phyloP scores from a whole-genome alignment of 2,888 invertebrate species.

The Calameuta filiformis region DNA sequence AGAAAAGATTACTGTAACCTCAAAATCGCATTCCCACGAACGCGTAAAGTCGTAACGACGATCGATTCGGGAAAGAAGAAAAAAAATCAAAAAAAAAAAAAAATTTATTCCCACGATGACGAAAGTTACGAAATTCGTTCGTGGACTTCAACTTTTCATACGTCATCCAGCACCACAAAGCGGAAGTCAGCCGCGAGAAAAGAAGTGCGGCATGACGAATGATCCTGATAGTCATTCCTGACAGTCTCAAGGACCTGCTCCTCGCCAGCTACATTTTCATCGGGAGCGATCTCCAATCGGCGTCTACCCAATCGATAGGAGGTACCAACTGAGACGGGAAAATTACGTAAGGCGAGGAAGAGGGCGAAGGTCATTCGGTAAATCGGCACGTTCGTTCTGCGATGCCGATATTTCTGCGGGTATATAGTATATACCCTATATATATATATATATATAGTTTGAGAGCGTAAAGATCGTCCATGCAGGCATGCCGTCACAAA shows the following conservation, averaged over 20 bases:
- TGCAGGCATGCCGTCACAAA: too few species aligned
- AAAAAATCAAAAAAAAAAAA: neutral
- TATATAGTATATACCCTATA: too few species aligned
- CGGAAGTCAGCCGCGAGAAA: neutral
- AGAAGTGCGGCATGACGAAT: neutral
- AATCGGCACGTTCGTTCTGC: neutral
- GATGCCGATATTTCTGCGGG: neutral
- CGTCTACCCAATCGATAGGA: neutral
- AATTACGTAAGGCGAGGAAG: neutral
- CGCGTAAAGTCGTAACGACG: neutral
- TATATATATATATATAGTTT: too few species aligned
- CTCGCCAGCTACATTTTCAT: neutral
- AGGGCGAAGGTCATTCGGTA: neutral
- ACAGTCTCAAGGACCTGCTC: neutral
- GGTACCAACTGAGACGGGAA: neutral
- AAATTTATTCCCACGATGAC: neutral
- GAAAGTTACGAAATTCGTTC: neutral
- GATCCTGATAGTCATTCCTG: neutral
- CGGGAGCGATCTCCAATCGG: neutral
- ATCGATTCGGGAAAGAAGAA: neutral
- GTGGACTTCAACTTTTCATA: neutral
- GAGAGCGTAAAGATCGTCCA: too few species aligned
- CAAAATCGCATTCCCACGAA: neutral
- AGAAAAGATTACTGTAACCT: neutral
- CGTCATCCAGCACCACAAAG: neutral